Evolutionary conservation across 2,797 vertebrate genomes (phyloP), one percentile per base, ranked within the genome.

Genomic region (Siniperca scherzeri): DNA sequence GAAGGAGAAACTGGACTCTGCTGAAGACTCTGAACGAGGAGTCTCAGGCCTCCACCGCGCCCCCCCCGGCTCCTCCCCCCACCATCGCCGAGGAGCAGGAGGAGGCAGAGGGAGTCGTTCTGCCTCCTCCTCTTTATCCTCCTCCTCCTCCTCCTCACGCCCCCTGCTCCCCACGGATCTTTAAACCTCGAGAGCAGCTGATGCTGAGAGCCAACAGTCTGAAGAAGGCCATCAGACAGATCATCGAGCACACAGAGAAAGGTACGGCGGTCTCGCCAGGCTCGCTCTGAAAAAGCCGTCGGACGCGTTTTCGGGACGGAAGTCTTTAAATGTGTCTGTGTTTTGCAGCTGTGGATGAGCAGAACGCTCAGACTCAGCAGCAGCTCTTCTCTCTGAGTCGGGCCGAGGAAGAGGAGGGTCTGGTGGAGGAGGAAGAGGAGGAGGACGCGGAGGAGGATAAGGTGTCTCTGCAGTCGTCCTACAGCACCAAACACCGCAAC

Each of bases 211-310:
- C 98, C 48, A 99, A 99, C 94, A 99, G 98, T 77, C 94, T 99
- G 91, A 99, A 99, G 93, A 99, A 99, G 79, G 98, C 98, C 7
- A 98, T 99, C 91, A 95, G 98, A 16, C 98, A 99, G 93, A 99
- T 99, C 82, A 99, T 99, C 78, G 98, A 99, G 56, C 98, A 99
- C 89, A 97, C 98, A 0, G 98, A 99, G 86, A 98, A 96, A 97
- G 98, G 98, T 99, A 90, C 69, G 79, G 27, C 36, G 7, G 69
- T 27, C 27, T 27, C 27, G 27, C 27, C 27, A 27, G 27, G 27
- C 27, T 27, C 27, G 27, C 27, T 27, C 27, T 27, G 4, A 46
- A 36, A 36, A 36, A 36, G 1, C 13, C 5, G 44, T 46, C 13
- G 16, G 14, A 1, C 17, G 42, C 2, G 4, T 16, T 46, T 17